Evolutionary conservation across 35 echinoderm and acorn worm species (phyloP).

Genomic region (Eucidaris tribuloides): DNA sequence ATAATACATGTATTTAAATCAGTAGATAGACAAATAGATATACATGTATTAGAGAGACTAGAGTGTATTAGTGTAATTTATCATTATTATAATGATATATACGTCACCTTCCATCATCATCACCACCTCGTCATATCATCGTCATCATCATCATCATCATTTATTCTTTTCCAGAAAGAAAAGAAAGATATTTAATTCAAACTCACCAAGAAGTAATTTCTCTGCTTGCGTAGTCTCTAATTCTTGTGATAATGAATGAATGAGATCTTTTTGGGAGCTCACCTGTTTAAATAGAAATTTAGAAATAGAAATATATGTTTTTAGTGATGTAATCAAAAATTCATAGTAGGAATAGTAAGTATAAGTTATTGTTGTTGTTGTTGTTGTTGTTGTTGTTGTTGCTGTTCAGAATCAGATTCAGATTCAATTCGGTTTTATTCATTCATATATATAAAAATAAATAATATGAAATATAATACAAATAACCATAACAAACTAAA

Average conservation of each 20-base stretch:
- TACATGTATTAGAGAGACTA: not conserved
- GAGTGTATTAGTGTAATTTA: not conserved
- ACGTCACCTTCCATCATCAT: not conserved
- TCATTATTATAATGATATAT: not conserved
- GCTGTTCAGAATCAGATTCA: not conserved
- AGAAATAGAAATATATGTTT: not conserved
- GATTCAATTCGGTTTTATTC: not conserved
- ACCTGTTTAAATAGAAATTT: constrained; percentile 3
- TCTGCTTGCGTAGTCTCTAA: constrained; percentile 4
- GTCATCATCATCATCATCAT: constrained; percentile 14
- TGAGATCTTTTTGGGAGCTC: constrained; percentile 60
- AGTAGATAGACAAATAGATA: not conserved
- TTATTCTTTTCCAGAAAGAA: not conserved
- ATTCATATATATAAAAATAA: not conserved
- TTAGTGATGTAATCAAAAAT: not conserved
- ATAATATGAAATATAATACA: not conserved
- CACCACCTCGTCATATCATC: not conserved
- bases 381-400: not conserved
- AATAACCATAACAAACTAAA: no score
- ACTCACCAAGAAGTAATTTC: constrained; percentile 16
- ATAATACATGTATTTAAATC: not conserved
- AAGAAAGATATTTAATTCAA: not conserved
- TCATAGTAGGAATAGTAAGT: not conserved
- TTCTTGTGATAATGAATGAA: constrained; percentile 42
- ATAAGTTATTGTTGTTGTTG: not conserved